Conservation (phyloP, 2,888 invertebrate species). For the Aradus depressus region DNA sequence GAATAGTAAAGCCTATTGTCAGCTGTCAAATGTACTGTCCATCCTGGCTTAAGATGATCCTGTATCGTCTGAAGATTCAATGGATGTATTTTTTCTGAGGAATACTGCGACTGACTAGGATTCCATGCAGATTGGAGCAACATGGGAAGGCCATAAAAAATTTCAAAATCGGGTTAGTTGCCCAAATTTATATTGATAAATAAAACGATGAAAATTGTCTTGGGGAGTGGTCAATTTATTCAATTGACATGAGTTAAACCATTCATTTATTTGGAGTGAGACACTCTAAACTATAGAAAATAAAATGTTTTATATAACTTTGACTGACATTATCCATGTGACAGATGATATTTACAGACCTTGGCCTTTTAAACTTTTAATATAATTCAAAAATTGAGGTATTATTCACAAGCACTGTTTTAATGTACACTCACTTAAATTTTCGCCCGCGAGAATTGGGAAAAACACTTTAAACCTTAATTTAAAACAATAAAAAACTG, state of each 20-base stretch:
- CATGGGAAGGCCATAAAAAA: conserved; percentile 29
- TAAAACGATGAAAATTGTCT: neutral
- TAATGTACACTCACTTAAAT: too few species aligned
- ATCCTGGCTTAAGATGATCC: conserved; percentile 54
- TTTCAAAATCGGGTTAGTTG: neutral
- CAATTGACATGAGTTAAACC: too few species aligned
- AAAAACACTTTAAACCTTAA: neutral
- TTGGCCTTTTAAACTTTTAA: too few species aligned
- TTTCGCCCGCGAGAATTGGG: too few species aligned
- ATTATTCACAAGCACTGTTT: too few species aligned
- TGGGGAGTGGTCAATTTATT: conserved; percentile 12
- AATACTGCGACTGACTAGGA: conserved; percentile 25
- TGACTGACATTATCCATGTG: conserved; percentile 16
- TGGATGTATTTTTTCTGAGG: conserved; percentile 24
- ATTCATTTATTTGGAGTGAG: too few species aligned
- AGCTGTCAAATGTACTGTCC: conserved; percentile 66
- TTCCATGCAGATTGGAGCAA: conserved; percentile 31
- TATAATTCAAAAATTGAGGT: too few species aligned
- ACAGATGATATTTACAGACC: conserved; percentile 15
- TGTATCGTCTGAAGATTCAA: conserved; percentile 44
- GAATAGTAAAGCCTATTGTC: conserved; percentile 79
- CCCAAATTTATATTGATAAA: neutral
- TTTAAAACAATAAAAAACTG: neutral
- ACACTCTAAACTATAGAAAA: too few species aligned
- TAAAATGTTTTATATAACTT: too few species aligned